Conservation (phyloP, 1,140 invertebrate genomes). For the Aphelinus certus region DNA sequence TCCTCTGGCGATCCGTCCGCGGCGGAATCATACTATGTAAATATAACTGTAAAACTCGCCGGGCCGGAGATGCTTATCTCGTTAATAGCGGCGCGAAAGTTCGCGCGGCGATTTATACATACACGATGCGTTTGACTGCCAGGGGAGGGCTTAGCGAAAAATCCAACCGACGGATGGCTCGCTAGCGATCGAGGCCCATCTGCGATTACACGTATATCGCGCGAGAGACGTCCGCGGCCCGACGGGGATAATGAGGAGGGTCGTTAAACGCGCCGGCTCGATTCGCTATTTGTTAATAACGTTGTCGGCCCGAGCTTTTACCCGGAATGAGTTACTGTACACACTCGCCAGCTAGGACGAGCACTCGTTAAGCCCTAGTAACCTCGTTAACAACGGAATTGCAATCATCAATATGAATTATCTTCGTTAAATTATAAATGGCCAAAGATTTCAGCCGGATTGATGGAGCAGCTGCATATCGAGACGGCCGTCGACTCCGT, state of each 20-base stretch:
- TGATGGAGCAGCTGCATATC: not conserved
- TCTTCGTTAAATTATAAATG: conserved; percentile 12
- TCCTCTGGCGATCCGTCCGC: not conserved
- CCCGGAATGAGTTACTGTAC: too few relatives aligned
- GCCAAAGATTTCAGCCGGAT: conserved; percentile 5
- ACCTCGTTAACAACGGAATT: not conserved
- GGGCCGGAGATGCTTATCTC: conserved; percentile 20
- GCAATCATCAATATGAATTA: not conserved
- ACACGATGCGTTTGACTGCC: not conserved
- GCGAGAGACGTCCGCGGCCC: too few relatives aligned
- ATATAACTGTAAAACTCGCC: conserved; percentile 20
- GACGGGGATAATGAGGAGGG: too few relatives aligned
- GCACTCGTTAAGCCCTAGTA: conserved; percentile 1
- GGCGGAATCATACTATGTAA: conserved; percentile 16
- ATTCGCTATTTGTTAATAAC: not conserved
- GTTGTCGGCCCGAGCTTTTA: too few relatives aligned
- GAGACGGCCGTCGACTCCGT: not conserved
- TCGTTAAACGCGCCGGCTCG: too few relatives aligned
- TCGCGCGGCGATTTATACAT: too few relatives aligned
- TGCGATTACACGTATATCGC: too few relatives aligned
- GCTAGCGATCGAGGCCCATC: too few relatives aligned
- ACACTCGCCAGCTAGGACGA: too few relatives aligned
- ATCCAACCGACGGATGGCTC: not conserved
- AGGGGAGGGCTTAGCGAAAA: conserved; percentile 8
- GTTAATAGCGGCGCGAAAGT: conserved; percentile 2